A percentile compares a stretch with the other conserved stretches of the same genome.
Evolutionary conservation across 2,888 invertebrate genomes (phyloP).

Genomic region (Synergus gifuensis): DNA sequence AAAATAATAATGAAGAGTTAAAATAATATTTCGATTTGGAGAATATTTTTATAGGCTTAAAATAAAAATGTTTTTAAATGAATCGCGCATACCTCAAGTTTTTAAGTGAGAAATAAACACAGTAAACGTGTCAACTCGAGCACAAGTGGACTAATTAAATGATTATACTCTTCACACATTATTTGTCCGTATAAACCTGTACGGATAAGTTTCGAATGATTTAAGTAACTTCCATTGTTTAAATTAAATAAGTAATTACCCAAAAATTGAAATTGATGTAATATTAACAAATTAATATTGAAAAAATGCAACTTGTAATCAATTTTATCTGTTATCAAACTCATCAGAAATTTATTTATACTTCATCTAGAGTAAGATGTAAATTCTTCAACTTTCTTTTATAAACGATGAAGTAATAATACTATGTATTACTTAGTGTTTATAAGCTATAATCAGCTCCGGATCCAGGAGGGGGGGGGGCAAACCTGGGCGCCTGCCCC

Average conservation of each 20-base stretch:
- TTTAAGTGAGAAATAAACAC: not conserved
- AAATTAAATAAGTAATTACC: not conserved
- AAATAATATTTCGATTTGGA: not conserved
- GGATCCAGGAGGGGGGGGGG: too few relatives aligned
- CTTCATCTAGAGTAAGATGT: too few relatives aligned
- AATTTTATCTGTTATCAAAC: not conserved
- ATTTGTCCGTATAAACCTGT: not conserved
- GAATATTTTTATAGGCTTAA: not conserved
- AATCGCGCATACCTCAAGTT: not conserved
- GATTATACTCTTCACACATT: not conserved
- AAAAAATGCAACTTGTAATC: not conserved
- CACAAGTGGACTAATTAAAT: slow-evolving; percentile 1
- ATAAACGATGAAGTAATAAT: too few relatives aligned
- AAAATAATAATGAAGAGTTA: too few relatives aligned
- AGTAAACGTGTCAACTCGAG: not conserved
- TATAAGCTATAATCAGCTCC: too few relatives aligned
- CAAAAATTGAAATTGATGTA: not conserved
- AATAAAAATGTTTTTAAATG: not conserved
- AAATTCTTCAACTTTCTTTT: too few relatives aligned
- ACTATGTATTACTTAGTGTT: too few relatives aligned
- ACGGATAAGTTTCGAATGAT: not conserved
- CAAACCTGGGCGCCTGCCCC: too few relatives aligned
- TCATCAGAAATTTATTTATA: too few relatives aligned
- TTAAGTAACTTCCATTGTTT: not conserved
- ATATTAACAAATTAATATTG: not conserved